Percentiles rank a stretch among this genome's conserved stretches.
These are phyloP conservation scores for Cichlasoma orientale DNA, from an alignment of 2,797 vertebrate genomes.

Conservation along the genomic window DNA sequence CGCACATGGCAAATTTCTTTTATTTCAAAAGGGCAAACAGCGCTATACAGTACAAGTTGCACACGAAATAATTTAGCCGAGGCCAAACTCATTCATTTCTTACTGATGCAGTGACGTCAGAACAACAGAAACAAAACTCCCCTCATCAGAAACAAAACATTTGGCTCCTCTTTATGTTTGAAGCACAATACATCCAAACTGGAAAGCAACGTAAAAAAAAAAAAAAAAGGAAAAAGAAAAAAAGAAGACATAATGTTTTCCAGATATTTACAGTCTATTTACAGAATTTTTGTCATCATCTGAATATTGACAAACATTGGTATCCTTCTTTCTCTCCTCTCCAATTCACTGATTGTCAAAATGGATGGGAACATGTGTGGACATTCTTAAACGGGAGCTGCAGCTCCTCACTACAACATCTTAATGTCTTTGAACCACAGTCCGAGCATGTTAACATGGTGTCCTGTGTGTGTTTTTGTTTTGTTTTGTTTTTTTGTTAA, in stretches of 20 bases:
- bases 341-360: conserved; percentile 80
- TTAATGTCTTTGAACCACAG: conserved; percentile 46
- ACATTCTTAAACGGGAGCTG: conserved; percentile 72
- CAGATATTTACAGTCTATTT: conserved; percentile 80
- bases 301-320: conserved; percentile 75
- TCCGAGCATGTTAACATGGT: conserved; percentile 45
- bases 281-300: conserved; percentile 72
- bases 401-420: conserved; percentile 50
- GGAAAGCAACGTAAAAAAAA: conserved; percentile 79
- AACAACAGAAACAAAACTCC: conserved; percentile 72
- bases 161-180: conserved; percentile 69
- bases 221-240: conserved; percentile 59
- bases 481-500: background rate
- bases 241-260: conserved; percentile 74
- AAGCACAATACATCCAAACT: conserved; percentile 79
- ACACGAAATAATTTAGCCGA: conserved; percentile 80
- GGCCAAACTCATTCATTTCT: conserved; percentile 73
- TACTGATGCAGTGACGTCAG: conserved; percentile 75
- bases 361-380: conserved; percentile 77
- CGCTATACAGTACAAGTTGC: conserved; percentile 80
- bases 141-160: conserved; percentile 71
- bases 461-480: conserved; percentile 50
- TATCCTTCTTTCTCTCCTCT: conserved; percentile 72
- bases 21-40: conserved; percentile 82
- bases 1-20: conserved; percentile 76